These are phyloP conservation scores for Leptinotarsa haldemani DNA, from an alignment of 2,888 invertebrate species.

Conservation along the genomic window DNA sequence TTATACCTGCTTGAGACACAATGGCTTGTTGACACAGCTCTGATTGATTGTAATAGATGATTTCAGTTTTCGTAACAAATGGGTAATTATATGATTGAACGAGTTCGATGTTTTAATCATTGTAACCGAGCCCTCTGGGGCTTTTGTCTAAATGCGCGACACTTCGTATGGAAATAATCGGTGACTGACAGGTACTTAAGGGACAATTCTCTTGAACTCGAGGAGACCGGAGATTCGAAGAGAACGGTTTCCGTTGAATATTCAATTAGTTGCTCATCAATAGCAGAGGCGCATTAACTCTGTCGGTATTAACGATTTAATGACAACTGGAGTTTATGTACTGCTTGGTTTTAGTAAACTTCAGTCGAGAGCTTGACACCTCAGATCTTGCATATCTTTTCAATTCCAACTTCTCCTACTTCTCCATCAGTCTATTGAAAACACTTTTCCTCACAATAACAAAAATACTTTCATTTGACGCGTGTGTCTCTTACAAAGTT, in stretches of 20 bases:
- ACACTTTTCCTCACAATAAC: no score
- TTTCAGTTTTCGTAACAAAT: constrained; percentile 51
- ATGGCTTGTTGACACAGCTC: constrained; percentile 52
- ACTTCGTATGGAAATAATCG: constrained; percentile 51
- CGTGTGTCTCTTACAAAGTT: no score
- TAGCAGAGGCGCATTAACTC: neutral
- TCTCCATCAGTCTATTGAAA: no score
- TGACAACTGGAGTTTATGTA: neutral
- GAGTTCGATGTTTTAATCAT: constrained; percentile 50
- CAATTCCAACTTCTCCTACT: no score
- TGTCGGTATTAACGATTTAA: neutral
- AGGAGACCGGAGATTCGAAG: neutral
- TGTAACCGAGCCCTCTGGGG: constrained; percentile 50
- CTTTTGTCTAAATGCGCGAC: constrained; percentile 49
- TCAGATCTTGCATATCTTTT: no score
- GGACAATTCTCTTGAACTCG: constrained; percentile 20
- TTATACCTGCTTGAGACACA: constrained; percentile 56
- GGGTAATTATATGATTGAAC: constrained; percentile 56
- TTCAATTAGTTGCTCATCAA: neutral
- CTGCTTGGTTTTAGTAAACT: no score
- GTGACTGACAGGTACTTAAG: constrained; percentile 55
- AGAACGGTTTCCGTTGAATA: constrained; percentile 18
- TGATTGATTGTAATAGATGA: constrained; percentile 58
- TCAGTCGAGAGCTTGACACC: no score
- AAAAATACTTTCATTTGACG: no score